Conservation (phyloP, 2,113 vertebrate genomes). For the Muntiacus muntjak region DNA sequence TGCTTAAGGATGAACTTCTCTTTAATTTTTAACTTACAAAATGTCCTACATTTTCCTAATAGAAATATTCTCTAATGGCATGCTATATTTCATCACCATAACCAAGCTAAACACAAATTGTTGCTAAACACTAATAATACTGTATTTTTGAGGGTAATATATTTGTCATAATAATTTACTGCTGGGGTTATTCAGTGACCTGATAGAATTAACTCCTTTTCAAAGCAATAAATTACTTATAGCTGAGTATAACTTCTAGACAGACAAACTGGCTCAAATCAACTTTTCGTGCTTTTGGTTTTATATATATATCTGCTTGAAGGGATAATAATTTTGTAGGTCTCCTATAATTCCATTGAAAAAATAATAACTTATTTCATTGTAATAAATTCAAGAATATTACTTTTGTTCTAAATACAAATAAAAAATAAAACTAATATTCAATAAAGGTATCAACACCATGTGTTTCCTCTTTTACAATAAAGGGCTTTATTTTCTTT, state of each 20-base stretch:
- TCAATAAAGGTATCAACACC: not conserved
- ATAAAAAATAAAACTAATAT: not conserved
- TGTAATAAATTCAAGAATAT: not conserved
- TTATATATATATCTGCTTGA: constrained; percentile 22
- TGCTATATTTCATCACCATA: not conserved
- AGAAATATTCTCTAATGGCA: not conserved
- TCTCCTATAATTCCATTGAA: not conserved
- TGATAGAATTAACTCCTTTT: constrained; percentile 50
- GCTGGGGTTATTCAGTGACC: constrained; percentile 10
- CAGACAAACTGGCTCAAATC: not conserved
- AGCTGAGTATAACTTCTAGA: not conserved
- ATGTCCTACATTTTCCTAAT: not conserved
- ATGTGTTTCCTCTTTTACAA: not conserved
- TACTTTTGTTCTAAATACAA: constrained; percentile 21
- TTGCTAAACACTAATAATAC: not conserved
- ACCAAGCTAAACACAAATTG: not conserved
- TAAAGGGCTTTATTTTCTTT: not conserved
- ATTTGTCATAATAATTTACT: constrained; percentile 34
- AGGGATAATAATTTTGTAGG: not conserved
- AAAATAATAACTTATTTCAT: not conserved
- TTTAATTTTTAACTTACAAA: constrained; percentile 15
- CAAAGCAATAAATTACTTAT: constrained; percentile 47
- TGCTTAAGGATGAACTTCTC: not conserved
- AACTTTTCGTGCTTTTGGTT: not conserved
- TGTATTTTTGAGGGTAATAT: constrained; percentile 45